These are phyloP conservation scores for Luehdorfia chinensis DNA, from an alignment of 1,140 invertebrate species.

Conservation along the genomic window DNA sequence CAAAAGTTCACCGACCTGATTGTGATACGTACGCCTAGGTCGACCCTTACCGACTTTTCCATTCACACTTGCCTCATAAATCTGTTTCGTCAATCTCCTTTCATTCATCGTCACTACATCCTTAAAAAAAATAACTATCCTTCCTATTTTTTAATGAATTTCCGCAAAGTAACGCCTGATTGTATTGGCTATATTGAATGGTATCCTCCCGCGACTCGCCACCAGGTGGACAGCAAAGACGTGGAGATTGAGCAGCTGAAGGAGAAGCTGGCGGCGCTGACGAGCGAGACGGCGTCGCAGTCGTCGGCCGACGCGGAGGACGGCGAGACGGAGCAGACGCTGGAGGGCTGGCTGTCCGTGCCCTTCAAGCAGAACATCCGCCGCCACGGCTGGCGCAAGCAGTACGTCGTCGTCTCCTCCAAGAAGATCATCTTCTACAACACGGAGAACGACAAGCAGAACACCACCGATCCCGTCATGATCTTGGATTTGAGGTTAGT, in stretches of 20 bases:
- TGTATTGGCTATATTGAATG: no score
- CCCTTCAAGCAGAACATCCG: slow-evolving; percentile 97
- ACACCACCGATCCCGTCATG: slow-evolving; percentile 92
- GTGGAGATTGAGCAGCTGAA: slow-evolving; percentile 96
- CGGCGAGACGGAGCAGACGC: slow-evolving; percentile 87
- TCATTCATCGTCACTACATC: no score
- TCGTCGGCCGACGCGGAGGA: slow-evolving; percentile 93
- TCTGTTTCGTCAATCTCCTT: no score
- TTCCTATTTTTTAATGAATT: no score
- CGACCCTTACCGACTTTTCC: no score
- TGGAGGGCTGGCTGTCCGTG: slow-evolving; percentile 97
- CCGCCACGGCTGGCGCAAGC: slow-evolving; percentile 97
- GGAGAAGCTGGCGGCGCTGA: slow-evolving; percentile 86
- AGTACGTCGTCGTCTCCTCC: slow-evolving; percentile 97
- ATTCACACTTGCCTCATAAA: no score
- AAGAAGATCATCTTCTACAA: slow-evolving; percentile 99
- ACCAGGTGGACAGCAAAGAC: slow-evolving; percentile 91
- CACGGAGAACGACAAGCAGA: slow-evolving; percentile 95
- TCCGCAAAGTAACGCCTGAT: no score
- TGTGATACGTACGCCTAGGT: no score
- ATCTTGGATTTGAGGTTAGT: slow-evolving; percentile 95
- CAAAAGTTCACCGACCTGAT: no score
- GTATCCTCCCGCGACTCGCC: no score
- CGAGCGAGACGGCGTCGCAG: slow-evolving; percentile 92
- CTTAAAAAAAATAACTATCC: no score